A percentile compares a stretch with the other conserved stretches of the same genome.
Evolutionary conservation across 2,113 vertebrate genomes (phyloP).

Genomic region (Eulemur rufifrons): DNA sequence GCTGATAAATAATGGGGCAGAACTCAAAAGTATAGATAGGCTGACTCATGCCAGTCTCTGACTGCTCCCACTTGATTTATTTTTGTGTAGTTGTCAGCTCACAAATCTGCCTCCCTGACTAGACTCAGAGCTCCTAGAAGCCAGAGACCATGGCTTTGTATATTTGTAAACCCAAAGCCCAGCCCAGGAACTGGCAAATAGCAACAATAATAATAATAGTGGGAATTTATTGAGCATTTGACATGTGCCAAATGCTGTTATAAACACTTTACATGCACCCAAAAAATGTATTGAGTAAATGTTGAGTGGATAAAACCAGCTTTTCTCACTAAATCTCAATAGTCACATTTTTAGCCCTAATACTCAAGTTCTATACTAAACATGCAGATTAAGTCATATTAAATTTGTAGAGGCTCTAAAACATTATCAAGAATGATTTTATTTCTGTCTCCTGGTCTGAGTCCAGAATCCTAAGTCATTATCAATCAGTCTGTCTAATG

Average conservation of each 20-base stretch:
- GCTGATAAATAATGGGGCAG: not conserved
- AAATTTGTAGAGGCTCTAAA: constrained; percentile 46
- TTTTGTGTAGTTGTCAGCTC: not conserved
- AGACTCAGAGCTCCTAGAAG: not conserved
- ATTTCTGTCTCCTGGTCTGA: constrained; percentile 67
- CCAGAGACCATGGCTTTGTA: not conserved
- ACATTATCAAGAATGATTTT: constrained; percentile 46
- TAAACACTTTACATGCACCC: not conserved
- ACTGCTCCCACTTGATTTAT: not conserved
- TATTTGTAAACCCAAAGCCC: not conserved
- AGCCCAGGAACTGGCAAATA: not conserved
- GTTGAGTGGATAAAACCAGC: not conserved
- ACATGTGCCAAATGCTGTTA: not conserved
- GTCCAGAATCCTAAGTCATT: constrained; percentile 65
- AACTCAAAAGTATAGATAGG: not conserved
- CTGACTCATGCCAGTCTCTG: not conserved
- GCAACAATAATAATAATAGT: not conserved
- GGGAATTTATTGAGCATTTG: not conserved
- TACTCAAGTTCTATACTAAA: constrained; percentile 18
- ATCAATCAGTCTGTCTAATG: constrained; percentile 62
- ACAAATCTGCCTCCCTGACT: not conserved
- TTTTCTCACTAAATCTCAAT: constrained; percentile 16
- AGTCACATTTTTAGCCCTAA: constrained; percentile 23
- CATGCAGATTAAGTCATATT: constrained; percentile 29
- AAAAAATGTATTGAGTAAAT: not conserved